phyloP scores from a whole-genome alignment of 2,888 invertebrate species.

The Lasioglossum morio region DNA sequence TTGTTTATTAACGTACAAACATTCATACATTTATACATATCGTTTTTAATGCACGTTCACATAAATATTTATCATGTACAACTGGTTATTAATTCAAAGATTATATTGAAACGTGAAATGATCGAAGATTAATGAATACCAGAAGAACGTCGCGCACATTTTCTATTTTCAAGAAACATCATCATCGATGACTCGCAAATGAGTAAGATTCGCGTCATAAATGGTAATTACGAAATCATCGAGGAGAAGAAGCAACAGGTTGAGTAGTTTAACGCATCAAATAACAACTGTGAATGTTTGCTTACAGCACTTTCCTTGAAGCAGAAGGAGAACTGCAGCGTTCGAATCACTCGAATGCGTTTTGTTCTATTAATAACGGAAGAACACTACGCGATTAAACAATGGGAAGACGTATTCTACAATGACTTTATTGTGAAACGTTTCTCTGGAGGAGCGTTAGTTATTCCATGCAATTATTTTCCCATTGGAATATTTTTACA shows the following conservation, averaged over 20 bases:
- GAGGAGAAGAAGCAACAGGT: neutral
- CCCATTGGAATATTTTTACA: neutral
- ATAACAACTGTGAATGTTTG: slow-evolving; percentile 5
- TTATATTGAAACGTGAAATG: neutral
- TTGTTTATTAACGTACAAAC: too few relatives aligned
- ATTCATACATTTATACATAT: too few relatives aligned
- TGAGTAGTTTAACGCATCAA: slow-evolving; percentile 5
- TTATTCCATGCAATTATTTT: neutral
- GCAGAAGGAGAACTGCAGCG: neutral
- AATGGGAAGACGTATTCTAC: neutral
- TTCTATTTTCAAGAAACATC: neutral
- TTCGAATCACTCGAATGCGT: neutral
- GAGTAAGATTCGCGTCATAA: too few relatives aligned
- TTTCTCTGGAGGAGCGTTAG: neutral
- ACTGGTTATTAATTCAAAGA: neutral
- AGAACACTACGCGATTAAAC: neutral
- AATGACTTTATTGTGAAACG: neutral
- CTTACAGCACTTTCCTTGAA: neutral
- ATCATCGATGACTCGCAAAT: neutral
- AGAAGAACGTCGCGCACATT: neutral
- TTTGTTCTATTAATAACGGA: slow-evolving; percentile 27
- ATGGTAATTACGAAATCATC: neutral
- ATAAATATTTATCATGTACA: neutral
- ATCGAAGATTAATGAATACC: neutral
- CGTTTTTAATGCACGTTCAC: neutral